A percentile compares a stretch with the other conserved stretches of the same genome.
These are phyloP conservation scores for Athalia rosae DNA, from an alignment of 2,888 invertebrate species.

Conservation along the genomic window DNA sequence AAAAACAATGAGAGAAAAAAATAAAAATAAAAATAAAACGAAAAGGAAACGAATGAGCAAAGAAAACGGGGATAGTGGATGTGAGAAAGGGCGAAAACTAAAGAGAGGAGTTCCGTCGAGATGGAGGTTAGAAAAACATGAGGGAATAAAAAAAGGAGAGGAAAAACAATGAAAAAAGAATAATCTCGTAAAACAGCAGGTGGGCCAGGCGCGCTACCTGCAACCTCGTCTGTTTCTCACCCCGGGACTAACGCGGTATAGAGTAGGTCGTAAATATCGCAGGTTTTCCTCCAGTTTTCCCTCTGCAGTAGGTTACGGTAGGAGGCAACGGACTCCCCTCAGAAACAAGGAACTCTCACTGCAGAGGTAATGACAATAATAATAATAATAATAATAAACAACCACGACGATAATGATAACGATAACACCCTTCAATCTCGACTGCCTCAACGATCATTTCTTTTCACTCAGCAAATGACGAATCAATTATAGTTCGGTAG, in stretches of 20 bases:
- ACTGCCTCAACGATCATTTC: too few species aligned
- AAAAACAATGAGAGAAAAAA: background rate
- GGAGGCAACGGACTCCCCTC: background rate
- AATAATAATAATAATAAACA: background rate
- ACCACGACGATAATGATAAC: background rate
- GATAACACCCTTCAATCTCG: too few species aligned
- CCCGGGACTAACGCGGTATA: slow-evolving; percentile 36
- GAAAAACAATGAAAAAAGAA: background rate
- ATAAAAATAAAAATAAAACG: slow-evolving; percentile 7
- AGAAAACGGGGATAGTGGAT: background rate
- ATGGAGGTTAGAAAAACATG: background rate
- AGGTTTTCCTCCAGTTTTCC: background rate
- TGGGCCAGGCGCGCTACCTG: slow-evolving; percentile 4
- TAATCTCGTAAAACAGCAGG: slow-evolving; percentile 38
- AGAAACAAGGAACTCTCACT: too few species aligned
- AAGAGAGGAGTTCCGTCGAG: slow-evolving; percentile 23
- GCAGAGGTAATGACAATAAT: background rate
- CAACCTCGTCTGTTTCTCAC: slow-evolving; percentile 3
- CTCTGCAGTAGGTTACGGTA: too few species aligned
- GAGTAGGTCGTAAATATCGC: slow-evolving; percentile 40
- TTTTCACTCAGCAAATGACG: too few species aligned
- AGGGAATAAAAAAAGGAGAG: background rate
- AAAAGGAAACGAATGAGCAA: slow-evolving; percentile 23
- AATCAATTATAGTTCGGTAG: too few species aligned
- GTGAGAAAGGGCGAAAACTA: slow-evolving; percentile 9